These are phyloP conservation scores for Cerastoderma edule DNA, from an alignment of 2,888 invertebrate species.

Conservation along the genomic window DNA sequence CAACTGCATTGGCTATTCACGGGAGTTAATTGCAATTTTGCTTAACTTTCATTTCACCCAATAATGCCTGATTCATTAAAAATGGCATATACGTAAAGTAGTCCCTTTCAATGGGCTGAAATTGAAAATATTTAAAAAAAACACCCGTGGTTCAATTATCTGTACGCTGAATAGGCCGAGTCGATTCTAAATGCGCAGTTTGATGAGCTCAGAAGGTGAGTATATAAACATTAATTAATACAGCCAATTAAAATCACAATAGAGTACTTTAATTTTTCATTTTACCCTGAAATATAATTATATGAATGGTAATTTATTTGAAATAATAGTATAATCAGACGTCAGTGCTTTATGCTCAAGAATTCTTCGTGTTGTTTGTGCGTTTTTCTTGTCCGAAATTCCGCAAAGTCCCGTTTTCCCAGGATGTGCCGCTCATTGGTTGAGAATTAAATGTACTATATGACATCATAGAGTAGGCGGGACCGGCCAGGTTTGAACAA, in stretches of 20 bases:
- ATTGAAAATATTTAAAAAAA: slow-evolving; percentile 24
- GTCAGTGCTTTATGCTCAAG: no score
- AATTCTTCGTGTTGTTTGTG: no score
- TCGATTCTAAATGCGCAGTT: no score
- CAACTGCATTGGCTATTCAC: slow-evolving; percentile 19
- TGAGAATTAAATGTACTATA: slow-evolving; percentile 22
- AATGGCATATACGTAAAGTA: slow-evolving; percentile 17
- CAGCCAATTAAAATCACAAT: no score
- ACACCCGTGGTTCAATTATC: slow-evolving; percentile 20
- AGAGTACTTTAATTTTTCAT: no score
- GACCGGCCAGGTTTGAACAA: slow-evolving; percentile 15
- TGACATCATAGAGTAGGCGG: slow-evolving; percentile 16
- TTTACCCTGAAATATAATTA: no score
- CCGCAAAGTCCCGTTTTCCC: slow-evolving; percentile 3
- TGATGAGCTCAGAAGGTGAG: no score
- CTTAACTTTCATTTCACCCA: slow-evolving; percentile 20
- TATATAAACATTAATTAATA: no score
- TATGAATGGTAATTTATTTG: no score
- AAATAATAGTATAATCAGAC: no score
- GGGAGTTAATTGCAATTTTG: slow-evolving; percentile 17
- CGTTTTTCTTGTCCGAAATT: no score
- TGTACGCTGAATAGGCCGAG: no score
- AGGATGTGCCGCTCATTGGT: not conserved
- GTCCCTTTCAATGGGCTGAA: slow-evolving; percentile 17
- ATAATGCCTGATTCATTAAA: slow-evolving; percentile 16